Percentiles rank a stretch among this genome's conserved stretches.
Conservation (phyloP, 2,888 invertebrate species). For the Salticus scenicus region DNA sequence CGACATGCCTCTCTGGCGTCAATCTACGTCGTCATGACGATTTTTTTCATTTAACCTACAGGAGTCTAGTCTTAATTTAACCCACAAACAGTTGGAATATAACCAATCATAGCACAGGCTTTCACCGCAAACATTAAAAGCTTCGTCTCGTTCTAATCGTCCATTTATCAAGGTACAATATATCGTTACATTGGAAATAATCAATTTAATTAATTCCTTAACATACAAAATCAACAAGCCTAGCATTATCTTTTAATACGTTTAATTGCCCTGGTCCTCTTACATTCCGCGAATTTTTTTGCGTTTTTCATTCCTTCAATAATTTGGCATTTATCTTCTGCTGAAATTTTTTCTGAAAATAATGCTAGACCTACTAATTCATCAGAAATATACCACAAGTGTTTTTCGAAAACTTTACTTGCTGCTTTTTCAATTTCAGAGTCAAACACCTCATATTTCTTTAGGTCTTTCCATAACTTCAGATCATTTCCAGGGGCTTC, state of each 20-base stretch:
- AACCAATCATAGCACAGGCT: no score
- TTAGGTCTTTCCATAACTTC: not conserved
- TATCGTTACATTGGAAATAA: no score
- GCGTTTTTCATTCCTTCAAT: not conserved
- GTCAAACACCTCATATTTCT: not conserved
- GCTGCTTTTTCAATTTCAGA: not conserved
- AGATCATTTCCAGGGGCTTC: constrained; percentile 3
- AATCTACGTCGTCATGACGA: no score
- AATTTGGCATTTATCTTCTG: not conserved
- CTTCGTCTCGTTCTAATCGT: no score
- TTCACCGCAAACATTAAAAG: no score
- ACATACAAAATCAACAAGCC: not conserved
- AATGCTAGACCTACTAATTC: not conserved
- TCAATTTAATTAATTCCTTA: no score
- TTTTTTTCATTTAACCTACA: no score
- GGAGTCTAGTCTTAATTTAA: no score
- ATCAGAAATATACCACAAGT: constrained; percentile 2
- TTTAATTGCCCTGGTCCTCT: not conserved
- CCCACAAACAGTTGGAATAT: no score
- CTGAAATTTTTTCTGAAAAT: not conserved
- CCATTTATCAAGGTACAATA: no score
- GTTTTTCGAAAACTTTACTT: not conserved
- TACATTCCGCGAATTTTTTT: not conserved
- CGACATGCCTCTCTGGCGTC: no score
- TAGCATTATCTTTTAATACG: not conserved